These are phyloP conservation scores for Lophius americanus DNA, from an alignment of 2,797 vertebrate genomes.

Conservation along the genomic window DNA sequence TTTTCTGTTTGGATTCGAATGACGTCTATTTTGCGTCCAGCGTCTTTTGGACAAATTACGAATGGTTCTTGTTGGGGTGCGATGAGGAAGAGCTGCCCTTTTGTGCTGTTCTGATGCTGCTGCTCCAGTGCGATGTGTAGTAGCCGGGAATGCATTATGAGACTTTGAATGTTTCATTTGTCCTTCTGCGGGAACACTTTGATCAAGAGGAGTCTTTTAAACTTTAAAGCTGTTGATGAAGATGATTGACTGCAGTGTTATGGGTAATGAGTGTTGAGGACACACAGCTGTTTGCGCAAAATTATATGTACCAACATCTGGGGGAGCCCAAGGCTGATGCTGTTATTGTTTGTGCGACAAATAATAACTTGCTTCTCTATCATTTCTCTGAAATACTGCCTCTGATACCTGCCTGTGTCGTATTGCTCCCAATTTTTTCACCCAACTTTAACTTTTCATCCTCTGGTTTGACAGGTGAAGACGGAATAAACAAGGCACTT, in stretches of 20 bases:
- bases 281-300: slow-evolving; percentile 44
- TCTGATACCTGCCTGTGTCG: slow-evolving; percentile 17
- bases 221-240: slow-evolving; percentile 40
- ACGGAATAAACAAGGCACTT: slow-evolving; percentile 15
- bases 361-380: slow-evolving; percentile 28
- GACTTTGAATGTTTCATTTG: background rate
- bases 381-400: slow-evolving; percentile 36
- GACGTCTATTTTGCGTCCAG: too few relatives aligned
- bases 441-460: slow-evolving; percentile 33
- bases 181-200: background rate
- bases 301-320: slow-evolving; percentile 54
- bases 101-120: background rate
- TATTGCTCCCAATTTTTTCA: background rate
- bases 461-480: slow-evolving; percentile 28
- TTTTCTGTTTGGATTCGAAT: too few relatives aligned
- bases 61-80: background rate
- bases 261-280: slow-evolving; percentile 19
- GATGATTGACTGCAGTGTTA: slow-evolving; percentile 26
- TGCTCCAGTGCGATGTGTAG: too few relatives aligned
- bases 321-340: slow-evolving; percentile 41
- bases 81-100: too few relatives aligned
- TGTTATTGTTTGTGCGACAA: slow-evolving; percentile 25
- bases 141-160: too few relatives aligned
- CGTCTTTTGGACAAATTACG: too few relatives aligned
- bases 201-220: slow-evolving; percentile 28